These are phyloP conservation scores for Tetanocera ferruginea DNA, from an alignment of 2,888 invertebrate species.

Conservation along the genomic window DNA sequence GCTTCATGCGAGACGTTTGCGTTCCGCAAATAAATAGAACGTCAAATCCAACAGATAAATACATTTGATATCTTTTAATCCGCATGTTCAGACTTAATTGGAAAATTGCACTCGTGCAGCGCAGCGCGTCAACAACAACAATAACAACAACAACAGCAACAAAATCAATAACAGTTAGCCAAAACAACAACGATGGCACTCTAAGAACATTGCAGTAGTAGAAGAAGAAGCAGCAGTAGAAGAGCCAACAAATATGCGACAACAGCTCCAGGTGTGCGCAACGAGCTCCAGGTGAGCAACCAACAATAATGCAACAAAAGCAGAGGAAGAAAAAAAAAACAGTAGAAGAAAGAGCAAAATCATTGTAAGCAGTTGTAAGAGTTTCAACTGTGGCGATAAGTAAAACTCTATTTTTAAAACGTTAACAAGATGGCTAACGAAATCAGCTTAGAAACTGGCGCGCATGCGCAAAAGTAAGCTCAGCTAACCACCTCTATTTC, in stretches of 20 bases:
- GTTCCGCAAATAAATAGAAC: slow-evolving; percentile 32
- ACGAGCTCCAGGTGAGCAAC: background rate
- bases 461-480: background rate
- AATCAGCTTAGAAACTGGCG: slow-evolving; percentile 1
- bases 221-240: background rate
- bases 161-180: slow-evolving; percentile 15
- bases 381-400: background rate
- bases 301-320: background rate
- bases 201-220: background rate
- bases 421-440: slow-evolving; percentile 5
- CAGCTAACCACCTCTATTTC: background rate
- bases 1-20: slow-evolving; percentile 7
- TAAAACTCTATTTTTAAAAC: slow-evolving; percentile 2
- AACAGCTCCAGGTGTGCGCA: slow-evolving; percentile 18
- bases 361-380: background rate
- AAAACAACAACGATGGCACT: slow-evolving; percentile 2
- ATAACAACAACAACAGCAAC: slow-evolving; percentile 24
- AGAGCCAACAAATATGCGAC: slow-evolving; percentile 13
- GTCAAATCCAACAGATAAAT: slow-evolving; percentile 41
- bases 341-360: background rate
- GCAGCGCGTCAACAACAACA: slow-evolving; percentile 42
- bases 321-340: background rate
- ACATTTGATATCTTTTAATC: slow-evolving; percentile 44
- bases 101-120: slow-evolving; percentile 50
- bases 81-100: slow-evolving; percentile 46